These are phyloP conservation scores for Bombus superbus DNA, from an alignment of 1,140 invertebrate species.

Conservation along the genomic window DNA sequence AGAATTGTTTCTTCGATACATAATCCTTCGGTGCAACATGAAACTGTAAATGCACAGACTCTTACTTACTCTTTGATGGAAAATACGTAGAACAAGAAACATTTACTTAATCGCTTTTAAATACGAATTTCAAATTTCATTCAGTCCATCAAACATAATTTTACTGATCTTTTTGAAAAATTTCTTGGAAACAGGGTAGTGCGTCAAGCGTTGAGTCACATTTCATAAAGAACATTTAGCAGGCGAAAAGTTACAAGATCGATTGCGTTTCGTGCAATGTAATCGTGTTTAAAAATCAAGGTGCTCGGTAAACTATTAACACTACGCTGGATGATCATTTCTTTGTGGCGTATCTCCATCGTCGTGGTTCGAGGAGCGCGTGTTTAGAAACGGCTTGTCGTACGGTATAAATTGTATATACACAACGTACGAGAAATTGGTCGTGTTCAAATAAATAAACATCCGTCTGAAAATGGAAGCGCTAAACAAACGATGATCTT, in stretches of 20 bases:
- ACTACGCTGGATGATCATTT: background rate
- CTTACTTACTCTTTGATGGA: background rate
- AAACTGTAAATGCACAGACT: background rate
- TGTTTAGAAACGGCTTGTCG: background rate
- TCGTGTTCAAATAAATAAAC: constrained; percentile 22
- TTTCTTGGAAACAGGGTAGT: background rate
- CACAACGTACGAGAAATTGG: constrained; percentile 18
- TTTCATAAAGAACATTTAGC: background rate
- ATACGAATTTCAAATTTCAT: background rate
- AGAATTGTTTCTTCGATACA: constrained; percentile 10
- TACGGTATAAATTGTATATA: background rate
- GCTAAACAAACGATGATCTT: constrained; percentile 11
- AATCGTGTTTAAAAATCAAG: background rate
- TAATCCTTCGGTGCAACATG: background rate
- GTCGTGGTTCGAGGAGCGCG: background rate
- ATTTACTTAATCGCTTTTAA: too few relatives aligned
- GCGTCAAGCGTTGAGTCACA: background rate
- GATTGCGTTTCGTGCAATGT: too few relatives aligned
- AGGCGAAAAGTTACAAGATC: background rate
- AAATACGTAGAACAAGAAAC: background rate
- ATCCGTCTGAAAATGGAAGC: background rate
- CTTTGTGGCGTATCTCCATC: too few relatives aligned
- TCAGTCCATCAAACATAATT: background rate
- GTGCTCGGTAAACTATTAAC: background rate
- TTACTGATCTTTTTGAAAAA: too few relatives aligned